A percentile compares a stretch with the other conserved stretches of the same genome.
Evolutionary conservation across 2,797 vertebrate species (phyloP).

Genomic region (Sebastes kiyomatsui): DNA sequence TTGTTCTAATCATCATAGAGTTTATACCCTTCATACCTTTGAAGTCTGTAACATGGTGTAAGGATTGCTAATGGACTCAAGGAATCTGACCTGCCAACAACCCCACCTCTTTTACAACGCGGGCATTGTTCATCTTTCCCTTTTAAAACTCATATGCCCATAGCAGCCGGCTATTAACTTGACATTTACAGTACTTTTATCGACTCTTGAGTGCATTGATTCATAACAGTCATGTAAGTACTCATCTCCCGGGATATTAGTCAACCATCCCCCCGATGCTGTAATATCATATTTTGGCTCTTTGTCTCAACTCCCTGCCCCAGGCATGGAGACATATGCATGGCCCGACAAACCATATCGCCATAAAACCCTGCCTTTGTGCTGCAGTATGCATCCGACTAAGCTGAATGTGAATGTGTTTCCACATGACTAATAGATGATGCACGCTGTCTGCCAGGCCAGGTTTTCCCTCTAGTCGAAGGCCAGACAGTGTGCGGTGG

Average conservation of each 20-base stretch:
- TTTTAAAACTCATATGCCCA: slow-evolving; percentile 70
- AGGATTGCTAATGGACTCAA: slow-evolving; percentile 62
- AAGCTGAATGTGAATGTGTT: slow-evolving; percentile 72
- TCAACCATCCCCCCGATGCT: slow-evolving; percentile 52
- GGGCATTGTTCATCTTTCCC: slow-evolving; percentile 76
- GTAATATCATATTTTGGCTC: slow-evolving; percentile 77
- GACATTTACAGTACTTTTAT: slow-evolving; percentile 80
- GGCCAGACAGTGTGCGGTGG: slow-evolving; percentile 60
- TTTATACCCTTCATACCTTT: slow-evolving; percentile 29
- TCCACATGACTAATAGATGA: slow-evolving; percentile 82
- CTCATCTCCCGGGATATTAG: slow-evolving; percentile 68
- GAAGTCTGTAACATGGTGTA: slow-evolving; percentile 29
- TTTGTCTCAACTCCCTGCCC: slow-evolving; percentile 67
- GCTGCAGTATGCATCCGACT: slow-evolving; percentile 61
- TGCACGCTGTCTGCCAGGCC: slow-evolving; percentile 64
- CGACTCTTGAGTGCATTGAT: slow-evolving; percentile 76
- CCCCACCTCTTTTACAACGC: slow-evolving; percentile 70
- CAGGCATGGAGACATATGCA: slow-evolving; percentile 62
- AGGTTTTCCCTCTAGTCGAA: slow-evolving; percentile 43
- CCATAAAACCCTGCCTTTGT: slow-evolving; percentile 68
- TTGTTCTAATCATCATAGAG: not conserved
- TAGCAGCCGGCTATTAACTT: slow-evolving; percentile 69
- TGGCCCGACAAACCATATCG: slow-evolving; percentile 62
- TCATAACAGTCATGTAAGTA: slow-evolving; percentile 77
- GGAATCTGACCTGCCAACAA: slow-evolving; percentile 73